phyloP scores from a whole-genome alignment of 2,888 invertebrate species.

The Agrenia bidenticulata region DNA sequence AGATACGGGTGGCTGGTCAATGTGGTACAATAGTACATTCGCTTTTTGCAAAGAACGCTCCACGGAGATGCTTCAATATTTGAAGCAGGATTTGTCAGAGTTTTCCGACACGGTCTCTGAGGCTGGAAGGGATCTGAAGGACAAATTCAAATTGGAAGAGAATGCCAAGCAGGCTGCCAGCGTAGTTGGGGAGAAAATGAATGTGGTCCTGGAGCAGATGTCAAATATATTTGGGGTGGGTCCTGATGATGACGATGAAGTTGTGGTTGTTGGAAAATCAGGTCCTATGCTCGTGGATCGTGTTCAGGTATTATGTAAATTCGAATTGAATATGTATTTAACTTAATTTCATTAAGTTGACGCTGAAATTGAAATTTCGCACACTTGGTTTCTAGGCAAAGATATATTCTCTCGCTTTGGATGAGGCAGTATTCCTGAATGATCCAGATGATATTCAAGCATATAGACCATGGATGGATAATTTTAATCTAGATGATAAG shows the following conservation, averaged over 20 bases:
- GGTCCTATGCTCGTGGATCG: slow-evolving; percentile 38
- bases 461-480: slow-evolving; percentile 48
- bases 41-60: slow-evolving; percentile 46
- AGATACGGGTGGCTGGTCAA: slow-evolving; percentile 9
- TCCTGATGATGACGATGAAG: slow-evolving; percentile 52
- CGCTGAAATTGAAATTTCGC: not conserved
- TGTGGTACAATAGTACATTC: slow-evolving; percentile 46
- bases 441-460: slow-evolving; percentile 48
- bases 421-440: slow-evolving; percentile 45
- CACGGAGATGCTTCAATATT: slow-evolving; percentile 51
- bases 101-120: slow-evolving; percentile 51
- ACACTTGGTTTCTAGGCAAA: slow-evolving; percentile 33
- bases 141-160: slow-evolving; percentile 51
- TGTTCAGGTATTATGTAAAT: slow-evolving; percentile 37
- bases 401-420: slow-evolving; percentile 47
- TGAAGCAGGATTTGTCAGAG: slow-evolving; percentile 52
- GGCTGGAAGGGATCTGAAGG: slow-evolving; percentile 51
- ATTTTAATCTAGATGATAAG: slow-evolving; percentile 49
- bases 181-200: slow-evolving; percentile 46
- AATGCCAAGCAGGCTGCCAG: slow-evolving; percentile 46
- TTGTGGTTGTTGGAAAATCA: slow-evolving; percentile 29
- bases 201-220: slow-evolving; percentile 49
- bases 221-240: slow-evolving; percentile 52
- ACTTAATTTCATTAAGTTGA: not conserved
- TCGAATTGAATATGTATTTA: not conserved